Evolutionary conservation across 2,797 vertebrate species (phyloP), one percentile per base, ranked within the genome.

Genomic region (Diplodus sargus): DNA sequence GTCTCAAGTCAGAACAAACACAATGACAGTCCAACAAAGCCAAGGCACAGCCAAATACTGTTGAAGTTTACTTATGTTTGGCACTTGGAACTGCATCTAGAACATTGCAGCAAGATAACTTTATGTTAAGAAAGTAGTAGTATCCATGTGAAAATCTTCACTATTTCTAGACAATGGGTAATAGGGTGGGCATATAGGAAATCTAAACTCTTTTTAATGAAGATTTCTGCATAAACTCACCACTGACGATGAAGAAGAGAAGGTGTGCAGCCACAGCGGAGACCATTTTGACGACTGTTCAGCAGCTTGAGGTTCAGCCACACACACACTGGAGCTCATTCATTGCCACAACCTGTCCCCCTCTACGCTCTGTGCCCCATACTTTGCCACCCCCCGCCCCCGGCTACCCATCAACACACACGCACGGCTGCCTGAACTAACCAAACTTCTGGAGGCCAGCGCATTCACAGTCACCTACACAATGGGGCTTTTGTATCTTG

Each of bases 401-500:
- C 58, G 28, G n/a, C 60, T 23, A 28, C 28, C 47, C 62, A 48
- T 22, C 20, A 20, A 34, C 66, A 57, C 53, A 56, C 39, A 58
- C 58, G 18, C 61, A 43, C 56, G 63, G 57, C 76, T 76, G 85
- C 85, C 42, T 58, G 59, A 68, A 85, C 85, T 74, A 70, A 70
- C 85, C 85, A 83, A 84, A 89, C 70, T 25, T 70, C 70, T 70
- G 48, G 64, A 70, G 74, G 76, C 81, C 79, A 57, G 54, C 76
- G 89, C 75, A 81, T 80, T 76, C 70, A 77, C 79, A 86, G 84
- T 74, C 28, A 42, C 53, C 82, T 76, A 69, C 84, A 94, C 88
- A 95, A 93, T 82, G 87, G 77, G 69, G 82, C 92, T 90, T 92
- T 94, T 94, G 87, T 93, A 84, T 79, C 20, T 28, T 15, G 17